Evolutionary conservation across 2,797 vertebrate genomes (phyloP).

Genomic region (Enteromius treurensis): DNA sequence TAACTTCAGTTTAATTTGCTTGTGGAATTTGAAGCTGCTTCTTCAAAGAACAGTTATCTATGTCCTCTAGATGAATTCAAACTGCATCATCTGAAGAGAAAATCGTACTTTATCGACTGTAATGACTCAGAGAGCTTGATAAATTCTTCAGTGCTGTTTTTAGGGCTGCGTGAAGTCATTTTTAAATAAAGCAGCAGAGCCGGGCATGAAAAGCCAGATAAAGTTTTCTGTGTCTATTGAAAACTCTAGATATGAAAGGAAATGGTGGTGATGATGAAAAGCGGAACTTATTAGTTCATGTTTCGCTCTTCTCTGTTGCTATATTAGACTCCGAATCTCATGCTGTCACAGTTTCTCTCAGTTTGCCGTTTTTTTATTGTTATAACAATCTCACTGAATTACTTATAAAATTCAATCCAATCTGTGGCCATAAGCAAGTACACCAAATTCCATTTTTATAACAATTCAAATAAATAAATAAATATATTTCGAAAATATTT

Average conservation of each 20-base stretch:
- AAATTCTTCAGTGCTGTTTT: background rate
- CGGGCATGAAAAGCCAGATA: conserved; percentile 4
- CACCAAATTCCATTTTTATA: too few species aligned
- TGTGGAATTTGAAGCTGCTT: background rate
- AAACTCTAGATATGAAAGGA: conserved; percentile 62
- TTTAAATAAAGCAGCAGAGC: background rate
- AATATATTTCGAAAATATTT: too few species aligned
- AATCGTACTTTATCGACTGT: background rate
- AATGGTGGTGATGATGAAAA: conserved; percentile 69
- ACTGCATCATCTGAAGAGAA: background rate
- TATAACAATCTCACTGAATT: too few species aligned
- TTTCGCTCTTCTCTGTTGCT: conserved; percentile 17
- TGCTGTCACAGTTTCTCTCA: background rate
- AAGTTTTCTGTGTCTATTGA: conserved; percentile 34
- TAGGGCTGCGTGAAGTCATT: background rate
- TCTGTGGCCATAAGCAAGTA: too few species aligned
- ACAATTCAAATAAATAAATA: too few species aligned
- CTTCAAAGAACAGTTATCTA: background rate
- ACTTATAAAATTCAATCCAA: too few species aligned
- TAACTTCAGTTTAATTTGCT: background rate
- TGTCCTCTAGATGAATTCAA: background rate
- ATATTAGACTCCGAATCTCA: conserved; percentile 2
- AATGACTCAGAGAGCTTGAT: background rate
- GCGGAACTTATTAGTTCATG: conserved; percentile 54
- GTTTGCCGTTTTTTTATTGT: background rate